Evolutionary conservation across 2,113 vertebrate species (phyloP), one percentile per base, ranked within the genome.

Genomic region (Marmota monax): DNA sequence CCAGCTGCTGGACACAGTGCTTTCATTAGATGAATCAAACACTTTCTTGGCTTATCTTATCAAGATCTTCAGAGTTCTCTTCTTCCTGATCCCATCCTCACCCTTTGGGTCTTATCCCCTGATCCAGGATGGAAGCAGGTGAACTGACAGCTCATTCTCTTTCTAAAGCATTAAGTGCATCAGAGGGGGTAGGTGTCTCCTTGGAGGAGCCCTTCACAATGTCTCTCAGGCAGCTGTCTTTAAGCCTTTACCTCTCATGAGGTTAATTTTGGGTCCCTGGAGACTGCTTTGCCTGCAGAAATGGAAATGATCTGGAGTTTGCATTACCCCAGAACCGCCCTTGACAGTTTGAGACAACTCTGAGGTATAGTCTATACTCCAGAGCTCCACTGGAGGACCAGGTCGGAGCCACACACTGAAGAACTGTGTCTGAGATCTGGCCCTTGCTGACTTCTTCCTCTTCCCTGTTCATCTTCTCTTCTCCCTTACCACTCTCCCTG

Each of bases 131-230:
- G 32, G 32, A 0, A 61, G 48, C 13, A 65, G 17, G n/a, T 20
- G 51, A 45, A 10, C 78, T 70, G 11, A 45, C 9, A 22, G 20
- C 51, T 67, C 70, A 9, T 14, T 8, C 5, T 9, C 45, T 45
- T 70, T 65, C 69, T 73, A 65, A 37, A 76, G 3, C 42, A 67
- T 7, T 4, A 27, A 10, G 34, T 34, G 27, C 17, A 14, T 13
- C 0, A 2, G 0, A 7, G 23, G 3, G 39, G 39, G 7, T 14
- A 0, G 6, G 34, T 34, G 16, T 11, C 16, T 85, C 37, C 45
- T 80, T n/a, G 14, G 51, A 61, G 48, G 16, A 17, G 34, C 22
- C 22, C 37, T 61, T 82, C 18, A 45, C 42, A 48, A 32, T 1
- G 27, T 51, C 18, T 74, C 61, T 74, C 61, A 39, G 67, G 17